Base-by-base conservation (phyloP, 37 sponge, comb jelly and placozoan genomes). In the Halichondria panicea region DNA sequence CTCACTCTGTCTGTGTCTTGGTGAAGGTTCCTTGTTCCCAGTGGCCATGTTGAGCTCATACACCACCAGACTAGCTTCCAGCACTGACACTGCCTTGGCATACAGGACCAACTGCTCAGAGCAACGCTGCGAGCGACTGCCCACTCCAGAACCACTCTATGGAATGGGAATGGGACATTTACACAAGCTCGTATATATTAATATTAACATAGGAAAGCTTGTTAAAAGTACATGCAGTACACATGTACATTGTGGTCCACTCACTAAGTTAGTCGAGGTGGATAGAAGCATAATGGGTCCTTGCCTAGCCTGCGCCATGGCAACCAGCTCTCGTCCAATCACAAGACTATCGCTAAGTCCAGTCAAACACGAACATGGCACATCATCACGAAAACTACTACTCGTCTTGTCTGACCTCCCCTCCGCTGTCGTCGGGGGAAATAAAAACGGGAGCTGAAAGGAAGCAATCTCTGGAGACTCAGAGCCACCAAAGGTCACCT, bases 91-190 rank as follows among this genome's bases (percentile, higher is more conserved):
- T 0, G 83, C 79, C 67, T 91, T 91, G 41, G 76, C 77, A 54
- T 64, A 77, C 40, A 91, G 74, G 3, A 91, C 87, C 70, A 91
- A 30, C 79, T 85, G 91, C 74, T 91, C 86, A 11, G 86, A 76
- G 55, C 63, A 77, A n/a, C 91, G 37, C 75, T 87, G 88, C 13
- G 44, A 24, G 19, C 72, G 64, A 31, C 63, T 43, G 1, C 40
- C 74, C 6, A 60, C 45, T 21, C 87, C 87, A 48, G 87, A 86
- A 44, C 54, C 57, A 73, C 62, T 72, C 87, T 86, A 54, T 42
- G 45, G 68, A 28, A 37, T 22, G 8, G 42, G 45, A 40, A 22
- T n/a, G 45, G 21, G 9, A 37, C 6, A 9, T n/a, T n/a, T 9
- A 36, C 11, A 59, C 22, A 22, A 19, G 11, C 7, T 27, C 19